A percentile compares a stretch with the other conserved stretches of the same genome.
These are phyloP conservation scores for Characodon lateralis DNA, from an alignment of 2,797 vertebrate species.

Conservation along the genomic window DNA sequence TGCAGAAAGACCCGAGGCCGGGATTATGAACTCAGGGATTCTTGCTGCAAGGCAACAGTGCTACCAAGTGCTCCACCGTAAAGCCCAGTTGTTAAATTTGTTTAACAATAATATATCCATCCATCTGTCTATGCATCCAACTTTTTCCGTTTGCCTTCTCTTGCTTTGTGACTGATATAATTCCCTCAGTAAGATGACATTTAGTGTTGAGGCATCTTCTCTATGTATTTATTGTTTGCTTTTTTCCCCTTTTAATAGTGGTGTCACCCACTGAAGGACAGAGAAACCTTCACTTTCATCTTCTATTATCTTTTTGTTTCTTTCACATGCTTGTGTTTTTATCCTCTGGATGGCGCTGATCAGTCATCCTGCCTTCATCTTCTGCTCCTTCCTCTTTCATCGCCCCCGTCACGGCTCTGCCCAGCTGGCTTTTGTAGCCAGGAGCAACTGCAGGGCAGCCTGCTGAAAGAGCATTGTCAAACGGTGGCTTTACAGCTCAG, in stretches of 20 bases:
- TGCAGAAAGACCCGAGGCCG: not conserved
- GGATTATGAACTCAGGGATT: not conserved
- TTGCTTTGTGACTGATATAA: not conserved
- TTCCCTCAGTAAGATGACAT: not conserved
- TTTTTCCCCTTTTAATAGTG: not conserved
- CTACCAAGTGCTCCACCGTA: not conserved
- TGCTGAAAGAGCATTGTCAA: conserved; percentile 84
- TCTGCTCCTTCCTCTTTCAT: conserved; percentile 49
- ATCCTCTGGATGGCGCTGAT: conserved; percentile 74
- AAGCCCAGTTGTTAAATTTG: not conserved
- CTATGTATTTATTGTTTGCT: not conserved
- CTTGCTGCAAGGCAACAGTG: not conserved
- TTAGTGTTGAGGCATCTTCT: not conserved
- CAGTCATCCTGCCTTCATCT: conserved; percentile 52
- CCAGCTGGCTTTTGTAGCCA: conserved; percentile 83
- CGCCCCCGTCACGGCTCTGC: conserved; percentile 61
- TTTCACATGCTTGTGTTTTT: conserved; percentile 18
- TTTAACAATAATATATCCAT: not conserved
- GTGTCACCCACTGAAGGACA: not conserved
- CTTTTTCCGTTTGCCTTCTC: not conserved
- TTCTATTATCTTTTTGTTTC: not conserved
- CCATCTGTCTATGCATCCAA: no score
- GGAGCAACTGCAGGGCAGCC: conserved; percentile 77
- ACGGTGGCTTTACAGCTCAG: conserved; percentile 80
- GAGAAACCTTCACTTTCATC: not conserved